phyloP scores from a whole-genome alignment of 2,113 vertebrate genomes.

The Globicephala melas region DNA sequence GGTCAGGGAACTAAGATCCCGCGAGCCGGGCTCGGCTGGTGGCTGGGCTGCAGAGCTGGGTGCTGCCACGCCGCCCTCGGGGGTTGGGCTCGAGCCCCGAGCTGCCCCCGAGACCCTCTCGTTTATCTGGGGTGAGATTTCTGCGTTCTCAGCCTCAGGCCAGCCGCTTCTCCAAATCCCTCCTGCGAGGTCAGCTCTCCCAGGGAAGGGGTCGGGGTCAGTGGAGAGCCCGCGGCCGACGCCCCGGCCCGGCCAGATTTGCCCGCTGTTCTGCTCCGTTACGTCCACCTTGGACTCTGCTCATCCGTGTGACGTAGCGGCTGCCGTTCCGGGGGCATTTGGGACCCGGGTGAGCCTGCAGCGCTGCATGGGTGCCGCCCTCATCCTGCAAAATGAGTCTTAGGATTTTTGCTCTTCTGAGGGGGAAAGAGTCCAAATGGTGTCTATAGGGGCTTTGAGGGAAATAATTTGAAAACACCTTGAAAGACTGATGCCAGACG shows the following conservation, averaged over 20 bases:
- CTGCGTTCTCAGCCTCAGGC: neutral
- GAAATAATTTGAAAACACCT: neutral
- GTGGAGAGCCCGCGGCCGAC: fast-evolving
- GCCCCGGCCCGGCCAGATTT: fast-evolving
- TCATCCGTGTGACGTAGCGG: fast-evolving
- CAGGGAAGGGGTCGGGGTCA: neutral
- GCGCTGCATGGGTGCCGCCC: fast-evolving
- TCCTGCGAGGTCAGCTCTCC: neutral
- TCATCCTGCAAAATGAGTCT: neutral
- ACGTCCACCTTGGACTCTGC: neutral
- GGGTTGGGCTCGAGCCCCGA: neutral
- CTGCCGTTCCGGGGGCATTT: neutral
- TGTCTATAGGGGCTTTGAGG: neutral
- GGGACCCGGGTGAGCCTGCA: neutral
- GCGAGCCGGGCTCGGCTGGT: neutral
- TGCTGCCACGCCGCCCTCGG: neutral
- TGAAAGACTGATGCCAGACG: neutral
- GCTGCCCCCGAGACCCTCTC: neutral
- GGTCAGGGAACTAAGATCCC: neutral
- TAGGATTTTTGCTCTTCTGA: fast-evolving
- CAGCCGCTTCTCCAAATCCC: fast-evolving
- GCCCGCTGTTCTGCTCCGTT: fast-evolving
- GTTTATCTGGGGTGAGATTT: neutral
- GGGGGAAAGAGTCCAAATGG: neutral
- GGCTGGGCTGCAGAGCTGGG: neutral